A percentile compares a stretch with the other conserved stretches of the same genome.
These are phyloP conservation scores for Bradysia coprophila DNA, from an alignment of 1,140 invertebrate species.

Conservation along the genomic window DNA sequence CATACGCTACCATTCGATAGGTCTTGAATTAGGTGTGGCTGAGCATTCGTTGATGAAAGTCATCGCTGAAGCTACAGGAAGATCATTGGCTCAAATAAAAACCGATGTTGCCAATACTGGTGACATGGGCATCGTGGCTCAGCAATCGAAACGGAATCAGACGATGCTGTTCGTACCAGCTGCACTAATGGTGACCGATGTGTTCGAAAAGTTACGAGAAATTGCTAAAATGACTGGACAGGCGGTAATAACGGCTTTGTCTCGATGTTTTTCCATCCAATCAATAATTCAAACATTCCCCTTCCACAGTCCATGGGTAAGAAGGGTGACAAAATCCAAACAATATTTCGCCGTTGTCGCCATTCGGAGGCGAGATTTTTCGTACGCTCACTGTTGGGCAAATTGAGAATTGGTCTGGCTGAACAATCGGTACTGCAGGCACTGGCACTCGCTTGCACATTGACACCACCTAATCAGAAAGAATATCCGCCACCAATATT, in stretches of 20 bases:
- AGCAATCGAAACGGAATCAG: conserved; percentile 76
- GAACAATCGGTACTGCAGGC: conserved; percentile 92
- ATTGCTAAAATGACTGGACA: conserved; percentile 75
- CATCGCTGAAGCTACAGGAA: conserved; percentile 80
- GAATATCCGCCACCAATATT: conserved; percentile 43
- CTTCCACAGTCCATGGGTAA: conserved; percentile 64
- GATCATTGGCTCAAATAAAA: conserved; percentile 73
- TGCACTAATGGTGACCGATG: conserved; percentile 40
- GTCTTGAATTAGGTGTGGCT: conserved; percentile 78
- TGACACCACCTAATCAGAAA: conserved; percentile 46
- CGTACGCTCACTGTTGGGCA: conserved; percentile 67
- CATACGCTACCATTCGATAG: no score
- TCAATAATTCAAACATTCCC: no score
- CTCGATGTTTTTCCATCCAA: no score
- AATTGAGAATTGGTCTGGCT: conserved; percentile 89
- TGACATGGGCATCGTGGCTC: conserved; percentile 86
- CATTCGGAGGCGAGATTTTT: conserved; percentile 82
- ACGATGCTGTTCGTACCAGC: conserved; percentile 68
- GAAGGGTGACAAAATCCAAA: conserved; percentile 85
- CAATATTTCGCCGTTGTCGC: conserved; percentile 82
- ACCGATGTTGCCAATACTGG: conserved; percentile 58
- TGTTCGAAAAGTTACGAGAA: conserved; percentile 78
- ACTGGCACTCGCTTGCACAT: conserved; percentile 63
- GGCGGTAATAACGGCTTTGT: conserved; percentile 3
- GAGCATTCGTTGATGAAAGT: conserved; percentile 90